A percentile compares a stretch with the other conserved stretches of the same genome.
Evolutionary conservation across 2,797 vertebrate genomes (phyloP).

Genomic region (Nyctibius grandis): DNA sequence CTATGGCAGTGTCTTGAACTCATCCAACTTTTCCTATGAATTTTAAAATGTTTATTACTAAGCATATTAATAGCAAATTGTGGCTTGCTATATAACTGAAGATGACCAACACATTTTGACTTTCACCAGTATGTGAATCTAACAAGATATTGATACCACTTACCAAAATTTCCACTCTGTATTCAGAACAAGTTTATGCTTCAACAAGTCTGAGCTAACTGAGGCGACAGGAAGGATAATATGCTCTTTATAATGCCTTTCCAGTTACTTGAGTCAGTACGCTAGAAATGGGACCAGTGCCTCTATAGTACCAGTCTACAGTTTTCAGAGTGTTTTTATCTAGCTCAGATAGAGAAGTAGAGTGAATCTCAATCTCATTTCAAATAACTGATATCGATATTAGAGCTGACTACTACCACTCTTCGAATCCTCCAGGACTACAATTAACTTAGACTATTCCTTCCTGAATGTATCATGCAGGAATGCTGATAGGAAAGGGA

Average conservation of each 20-base stretch:
- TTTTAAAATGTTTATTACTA: neutral
- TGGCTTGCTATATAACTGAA: neutral
- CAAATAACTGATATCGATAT: neutral
- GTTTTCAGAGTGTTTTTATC: neutral
- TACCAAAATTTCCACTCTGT: neutral
- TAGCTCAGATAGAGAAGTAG: neutral
- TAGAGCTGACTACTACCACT: neutral
- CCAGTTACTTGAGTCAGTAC: neutral
- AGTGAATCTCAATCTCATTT: neutral
- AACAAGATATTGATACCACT: neutral
- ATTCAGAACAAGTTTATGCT: neutral
- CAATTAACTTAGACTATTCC: neutral
- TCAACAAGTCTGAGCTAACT: neutral
- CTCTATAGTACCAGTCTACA: neutral
- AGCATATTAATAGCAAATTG: neutral
- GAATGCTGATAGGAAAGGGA: neutral
- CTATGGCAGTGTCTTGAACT: neutral
- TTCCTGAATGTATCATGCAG: neutral
- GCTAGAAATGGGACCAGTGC: neutral
- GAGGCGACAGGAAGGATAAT: neutral
- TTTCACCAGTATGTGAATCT: neutral
- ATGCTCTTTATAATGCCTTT: neutral
- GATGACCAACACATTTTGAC: neutral
- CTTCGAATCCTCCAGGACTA: neutral
- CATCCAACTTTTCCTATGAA: neutral